These are phyloP conservation scores for Chondrosia reniformis DNA, from an alignment of 37 sponge, comb jelly and placozoan species.

Conservation along the genomic window DNA sequence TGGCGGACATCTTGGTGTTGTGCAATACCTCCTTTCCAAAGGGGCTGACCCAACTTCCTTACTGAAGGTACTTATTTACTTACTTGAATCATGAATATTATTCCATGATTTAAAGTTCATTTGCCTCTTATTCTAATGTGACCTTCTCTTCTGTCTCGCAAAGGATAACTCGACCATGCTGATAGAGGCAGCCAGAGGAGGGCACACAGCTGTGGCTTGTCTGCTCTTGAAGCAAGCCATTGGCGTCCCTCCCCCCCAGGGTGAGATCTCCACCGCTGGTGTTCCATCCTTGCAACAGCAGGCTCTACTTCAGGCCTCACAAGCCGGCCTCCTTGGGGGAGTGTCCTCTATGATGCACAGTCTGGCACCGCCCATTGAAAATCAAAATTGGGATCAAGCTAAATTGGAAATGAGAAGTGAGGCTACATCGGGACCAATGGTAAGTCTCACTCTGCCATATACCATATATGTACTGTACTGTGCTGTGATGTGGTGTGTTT, in stretches of 20 bases:
- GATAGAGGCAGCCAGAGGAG: constrained; percentile 76
- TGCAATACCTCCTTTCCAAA: constrained; percentile 68
- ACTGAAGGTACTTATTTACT: constrained; percentile 48
- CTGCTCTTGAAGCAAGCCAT: constrained; percentile 53
- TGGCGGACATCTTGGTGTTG: constrained; percentile 74
- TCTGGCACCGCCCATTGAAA: neutral
- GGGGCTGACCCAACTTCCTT: constrained; percentile 64
- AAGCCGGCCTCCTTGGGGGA: constrained; percentile 16
- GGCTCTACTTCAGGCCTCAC: constrained; percentile 6
- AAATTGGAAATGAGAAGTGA: no score
- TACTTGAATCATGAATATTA: neutral
- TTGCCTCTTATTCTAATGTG: neutral
- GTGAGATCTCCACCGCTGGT: neutral
- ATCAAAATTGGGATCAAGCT: no score
- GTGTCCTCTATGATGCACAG: neutral
- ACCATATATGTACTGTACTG: no score
- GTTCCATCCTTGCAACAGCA: constrained; percentile 13
- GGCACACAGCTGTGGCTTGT: constrained; percentile 68
- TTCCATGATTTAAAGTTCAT: neutral
- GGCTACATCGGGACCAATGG: no score
- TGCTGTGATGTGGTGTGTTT: no score
- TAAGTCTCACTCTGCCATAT: no score
- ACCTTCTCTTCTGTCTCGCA: neutral
- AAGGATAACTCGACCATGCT: constrained; percentile 84
- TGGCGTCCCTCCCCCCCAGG: neutral